Base-by-base conservation (phyloP, 2,113 vertebrate species). In the Chionomys nivalis region DNA sequence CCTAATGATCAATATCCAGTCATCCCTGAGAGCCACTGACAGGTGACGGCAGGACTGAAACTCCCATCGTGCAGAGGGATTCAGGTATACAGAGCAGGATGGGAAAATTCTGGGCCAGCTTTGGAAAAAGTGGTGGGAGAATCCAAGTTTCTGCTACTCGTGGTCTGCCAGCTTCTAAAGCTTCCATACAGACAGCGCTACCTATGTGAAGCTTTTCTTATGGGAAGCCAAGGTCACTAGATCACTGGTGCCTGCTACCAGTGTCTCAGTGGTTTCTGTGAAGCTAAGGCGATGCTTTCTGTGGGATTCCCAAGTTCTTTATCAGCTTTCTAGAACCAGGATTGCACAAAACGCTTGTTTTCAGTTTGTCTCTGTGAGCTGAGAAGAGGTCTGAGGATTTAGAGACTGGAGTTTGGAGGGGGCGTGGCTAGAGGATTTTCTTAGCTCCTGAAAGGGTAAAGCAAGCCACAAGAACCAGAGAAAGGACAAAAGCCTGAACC, bases 331-430 rank as follows among this genome's bases (percentile, higher is more conserved):
- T 58, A 0, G 1, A 13, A 55, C 12, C 3, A 0, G 7, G 39
- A 49, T 5, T 31, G 3, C 33, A 61, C 14, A 1, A 0, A 19
- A 9, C 5, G 5, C 31, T n/a, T 58, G 1, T 1, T 4, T 28
- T 16, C 10, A 21, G n/a, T 52, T 21, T 49, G 17, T 42, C 61
- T 61, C 44, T 8, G 3, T 19, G 55, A 58, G 17, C 19, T 19
- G 55, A 1, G 8, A 90, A 70, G 16, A 3, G 19, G 13, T 58
- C 55, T n/a, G 65, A 10, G 63, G 26, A 47, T 33, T 86, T 66
- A 31, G 24, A 76, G 16, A 13, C 2, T 7, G 9, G 26, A 66
- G 65, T 58, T 58, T 58, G 19, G 55, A 21, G 17, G 55, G 17
- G 55, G 55, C 17, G 65, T 66, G 7, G 5, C 1, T 19, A 52